phyloP scores from a whole-genome alignment of 2,113 vertebrate species.

The Lasiurus cinereus region DNA sequence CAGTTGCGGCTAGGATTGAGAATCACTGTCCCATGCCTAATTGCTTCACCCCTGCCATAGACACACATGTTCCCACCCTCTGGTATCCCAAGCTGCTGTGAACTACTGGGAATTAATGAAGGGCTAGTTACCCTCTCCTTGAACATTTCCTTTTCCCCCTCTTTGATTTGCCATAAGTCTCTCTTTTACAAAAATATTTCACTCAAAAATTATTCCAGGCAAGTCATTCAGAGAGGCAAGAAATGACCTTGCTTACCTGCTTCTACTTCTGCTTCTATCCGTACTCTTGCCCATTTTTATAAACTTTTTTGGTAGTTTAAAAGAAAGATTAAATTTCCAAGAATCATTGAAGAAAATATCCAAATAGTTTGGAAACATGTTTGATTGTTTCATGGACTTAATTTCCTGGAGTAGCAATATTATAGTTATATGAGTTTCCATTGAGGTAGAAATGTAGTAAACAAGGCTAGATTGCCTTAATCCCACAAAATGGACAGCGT shows the following conservation, averaged over 20 bases:
- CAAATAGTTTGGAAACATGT: conserved; percentile 46
- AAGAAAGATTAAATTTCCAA: neutral
- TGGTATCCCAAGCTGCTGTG: neutral
- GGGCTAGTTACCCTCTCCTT: neutral
- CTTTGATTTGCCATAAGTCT: neutral
- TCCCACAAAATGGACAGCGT: neutral
- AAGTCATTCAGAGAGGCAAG: neutral
- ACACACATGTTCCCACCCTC: neutral
- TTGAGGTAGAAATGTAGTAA: neutral
- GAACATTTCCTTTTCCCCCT: neutral
- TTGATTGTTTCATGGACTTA: conserved; percentile 9
- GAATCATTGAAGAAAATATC: conserved; percentile 54
- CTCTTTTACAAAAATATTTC: neutral
- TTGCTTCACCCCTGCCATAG: neutral
- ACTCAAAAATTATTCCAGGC: neutral
- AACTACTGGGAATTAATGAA: neutral
- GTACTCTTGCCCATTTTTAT: neutral
- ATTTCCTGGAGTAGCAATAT: neutral
- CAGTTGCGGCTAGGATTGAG: neutral
- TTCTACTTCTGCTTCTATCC: neutral
- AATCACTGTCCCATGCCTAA: neutral
- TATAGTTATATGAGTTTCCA: neutral
- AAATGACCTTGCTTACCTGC: neutral
- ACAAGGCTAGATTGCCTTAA: neutral
- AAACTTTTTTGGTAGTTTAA: neutral